A percentile compares a stretch with the other conserved stretches of the same genome.
These are phyloP conservation scores for Watsonalla binaria DNA, from an alignment of 2,888 invertebrate genomes.

Conservation along the genomic window DNA sequence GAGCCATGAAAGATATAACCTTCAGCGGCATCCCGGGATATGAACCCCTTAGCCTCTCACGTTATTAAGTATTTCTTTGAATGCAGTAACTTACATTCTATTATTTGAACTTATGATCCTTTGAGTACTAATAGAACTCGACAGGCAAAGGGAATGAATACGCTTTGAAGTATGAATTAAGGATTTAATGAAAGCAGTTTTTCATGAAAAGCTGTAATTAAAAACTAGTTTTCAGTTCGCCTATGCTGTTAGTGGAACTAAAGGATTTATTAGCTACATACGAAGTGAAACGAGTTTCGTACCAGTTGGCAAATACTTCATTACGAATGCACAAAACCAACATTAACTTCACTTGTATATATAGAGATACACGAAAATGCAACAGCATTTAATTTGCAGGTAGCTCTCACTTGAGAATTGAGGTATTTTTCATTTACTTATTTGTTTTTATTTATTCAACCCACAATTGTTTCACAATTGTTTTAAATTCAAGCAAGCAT, in stretches of 20 bases:
- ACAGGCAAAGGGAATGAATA: not conserved
- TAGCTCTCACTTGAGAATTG: no score
- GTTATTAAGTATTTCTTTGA: not conserved
- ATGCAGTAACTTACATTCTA: not conserved
- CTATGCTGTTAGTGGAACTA: not conserved
- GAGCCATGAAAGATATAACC: not conserved
- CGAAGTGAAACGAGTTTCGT: not conserved
- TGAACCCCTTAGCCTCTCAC: not conserved
- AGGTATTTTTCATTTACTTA: no score
- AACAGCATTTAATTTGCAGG: no score
- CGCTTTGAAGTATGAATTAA: not conserved
- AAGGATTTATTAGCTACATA: no score
- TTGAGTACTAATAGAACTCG: not conserved
- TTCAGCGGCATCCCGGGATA: not conserved
- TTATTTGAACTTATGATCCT: not conserved
- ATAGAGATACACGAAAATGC: no score
- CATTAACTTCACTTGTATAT: no score
- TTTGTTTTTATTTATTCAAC: no score
- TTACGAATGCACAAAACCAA: no score
- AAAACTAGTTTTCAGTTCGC: not conserved
- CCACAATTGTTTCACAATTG: no score
- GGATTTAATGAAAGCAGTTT: not conserved
- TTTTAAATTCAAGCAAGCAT: no score
- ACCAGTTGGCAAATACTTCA: no score
- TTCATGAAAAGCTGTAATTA: not conserved